Evolutionary conservation across 2,888 invertebrate genomes (phyloP), one percentile per base, ranked within the genome.

Genomic region (Caenorhabditis sp.): DNA sequence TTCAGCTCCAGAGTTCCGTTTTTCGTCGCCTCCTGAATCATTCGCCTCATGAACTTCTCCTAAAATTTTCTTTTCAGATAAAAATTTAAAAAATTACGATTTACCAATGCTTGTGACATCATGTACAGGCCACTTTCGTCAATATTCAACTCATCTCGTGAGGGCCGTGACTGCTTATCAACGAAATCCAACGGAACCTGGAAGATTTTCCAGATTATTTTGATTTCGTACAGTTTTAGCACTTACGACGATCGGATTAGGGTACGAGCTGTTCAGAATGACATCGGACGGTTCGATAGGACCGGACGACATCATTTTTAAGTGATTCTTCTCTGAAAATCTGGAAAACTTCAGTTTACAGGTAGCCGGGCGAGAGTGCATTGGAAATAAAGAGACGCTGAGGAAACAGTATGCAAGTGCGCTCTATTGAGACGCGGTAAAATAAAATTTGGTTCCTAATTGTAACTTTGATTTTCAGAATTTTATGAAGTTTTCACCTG

Each of bases 91-190:
- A n/a, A n/a, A n/a, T n/a, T n/a, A n/a, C 3, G 26, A 56, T 50
- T 48, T 15, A 74, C 74, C 56, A 70, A 17, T 9, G 76, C 70
- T 35, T 70, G 70, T 11, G 76, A 70, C 22, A 76, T 41, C 4
- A 66, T 30, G 15, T 46, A 76, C 22, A 70, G 30, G 5, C 58
- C 59, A 6, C 39, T 58, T 13, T 76, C 65, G 32, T 63, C 70
- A 1, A 76, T 41, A 20, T 27, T 20, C 43, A 59, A 11, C 13
- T 53, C 46, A 3, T 76, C 56, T 41, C 58, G 46, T 8, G 62
- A n/a, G 22, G 32, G 6, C 30, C 43, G 26, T 5, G 43, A 48
- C 11, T 56, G 55, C 7, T 56, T 20, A 22, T 32, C 52, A 6
- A 75, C 30, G 27, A 48, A 63, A 32, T 68, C 68, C n/a, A 75